phyloP scores from a whole-genome alignment of 2,797 vertebrate genomes.

The Macroramphosus scolopax region DNA sequence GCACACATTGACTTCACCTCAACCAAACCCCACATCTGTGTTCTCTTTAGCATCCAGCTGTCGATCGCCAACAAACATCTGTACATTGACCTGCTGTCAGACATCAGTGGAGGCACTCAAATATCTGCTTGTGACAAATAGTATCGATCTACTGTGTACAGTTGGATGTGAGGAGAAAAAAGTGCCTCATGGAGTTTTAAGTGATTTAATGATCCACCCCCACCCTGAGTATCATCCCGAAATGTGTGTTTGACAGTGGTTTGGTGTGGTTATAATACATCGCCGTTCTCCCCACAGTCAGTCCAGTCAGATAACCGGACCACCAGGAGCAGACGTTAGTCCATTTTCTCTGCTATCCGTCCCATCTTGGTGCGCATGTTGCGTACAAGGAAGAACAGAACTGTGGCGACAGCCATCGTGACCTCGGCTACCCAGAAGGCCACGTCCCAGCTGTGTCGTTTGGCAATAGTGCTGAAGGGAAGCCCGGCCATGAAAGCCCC shows the following conservation, averaged over 20 bases:
- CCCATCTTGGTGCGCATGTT: slow-evolving; percentile 99
- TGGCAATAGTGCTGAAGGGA: slow-evolving; percentile 95
- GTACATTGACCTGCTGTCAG: background rate
- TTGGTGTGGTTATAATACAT: no score
- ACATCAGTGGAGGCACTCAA: slow-evolving; percentile 15
- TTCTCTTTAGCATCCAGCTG: background rate
- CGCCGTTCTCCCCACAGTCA: background rate
- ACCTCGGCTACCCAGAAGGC: slow-evolving; percentile 95
- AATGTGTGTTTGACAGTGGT: slow-evolving; percentile 2
- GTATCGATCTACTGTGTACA: background rate
- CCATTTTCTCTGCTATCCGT: slow-evolving; percentile 79
- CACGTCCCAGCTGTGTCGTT: slow-evolving; percentile 90
- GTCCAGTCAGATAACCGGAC: background rate
- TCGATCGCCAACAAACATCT: background rate
- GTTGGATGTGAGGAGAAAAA: no score
- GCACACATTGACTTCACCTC: slow-evolving; percentile 9
- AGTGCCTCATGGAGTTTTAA: slow-evolving; percentile 8
- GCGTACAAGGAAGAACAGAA: slow-evolving; percentile 86
- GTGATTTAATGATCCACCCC: slow-evolving; percentile 2
- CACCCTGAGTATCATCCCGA: slow-evolving; percentile 7
- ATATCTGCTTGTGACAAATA: slow-evolving; percentile 1
- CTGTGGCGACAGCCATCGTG: slow-evolving; percentile 76
- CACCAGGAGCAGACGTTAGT: slow-evolving; percentile 69
- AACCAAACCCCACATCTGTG: slow-evolving; percentile 2
- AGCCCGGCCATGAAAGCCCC: slow-evolving; percentile 94